Conservation (phyloP, 2,797 vertebrate genomes). For the Syngnathus acus region DNA sequence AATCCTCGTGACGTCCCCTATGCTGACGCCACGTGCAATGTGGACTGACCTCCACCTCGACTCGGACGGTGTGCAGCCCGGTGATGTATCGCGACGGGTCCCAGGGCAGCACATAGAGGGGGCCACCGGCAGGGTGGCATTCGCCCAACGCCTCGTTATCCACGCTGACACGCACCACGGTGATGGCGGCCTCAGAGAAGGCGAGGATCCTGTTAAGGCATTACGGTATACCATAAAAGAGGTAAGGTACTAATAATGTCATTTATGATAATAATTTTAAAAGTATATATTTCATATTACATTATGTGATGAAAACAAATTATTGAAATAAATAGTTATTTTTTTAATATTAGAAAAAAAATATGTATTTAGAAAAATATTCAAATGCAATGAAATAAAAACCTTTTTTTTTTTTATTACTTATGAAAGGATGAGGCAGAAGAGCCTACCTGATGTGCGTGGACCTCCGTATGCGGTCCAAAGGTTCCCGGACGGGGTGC, state of each 20-base stretch:
- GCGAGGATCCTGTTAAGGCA: slow-evolving; percentile 77
- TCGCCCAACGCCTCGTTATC: slow-evolving; percentile 76
- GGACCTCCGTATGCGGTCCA: slow-evolving; percentile 77
- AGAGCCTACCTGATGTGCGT: slow-evolving; percentile 87
- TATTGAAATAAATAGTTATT: too few species aligned
- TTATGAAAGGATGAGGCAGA: background rate
- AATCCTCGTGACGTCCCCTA: too few species aligned
- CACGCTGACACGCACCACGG: slow-evolving; percentile 75
- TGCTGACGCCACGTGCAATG: background rate
- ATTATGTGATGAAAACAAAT: too few species aligned
- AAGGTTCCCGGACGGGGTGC: slow-evolving; percentile 79
- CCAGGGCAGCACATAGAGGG: slow-evolving; percentile 85
- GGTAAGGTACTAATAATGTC: too few species aligned
- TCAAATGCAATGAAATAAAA: background rate
- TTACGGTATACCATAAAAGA: background rate
- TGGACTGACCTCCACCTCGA: slow-evolving; percentile 78
- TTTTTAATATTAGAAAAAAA: too few species aligned
- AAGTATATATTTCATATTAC: background rate
- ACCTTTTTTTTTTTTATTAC: too few species aligned
- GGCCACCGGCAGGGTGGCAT: slow-evolving; percentile 74
- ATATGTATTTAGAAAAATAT: too few species aligned
- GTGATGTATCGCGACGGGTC: slow-evolving; percentile 76
- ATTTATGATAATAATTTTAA: background rate
- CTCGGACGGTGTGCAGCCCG: slow-evolving; percentile 81
- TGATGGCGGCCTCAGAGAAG: slow-evolving; percentile 83